Evolutionary conservation across 1,140 invertebrate species (phyloP).

Genomic region (Wiebesia pumilae): DNA sequence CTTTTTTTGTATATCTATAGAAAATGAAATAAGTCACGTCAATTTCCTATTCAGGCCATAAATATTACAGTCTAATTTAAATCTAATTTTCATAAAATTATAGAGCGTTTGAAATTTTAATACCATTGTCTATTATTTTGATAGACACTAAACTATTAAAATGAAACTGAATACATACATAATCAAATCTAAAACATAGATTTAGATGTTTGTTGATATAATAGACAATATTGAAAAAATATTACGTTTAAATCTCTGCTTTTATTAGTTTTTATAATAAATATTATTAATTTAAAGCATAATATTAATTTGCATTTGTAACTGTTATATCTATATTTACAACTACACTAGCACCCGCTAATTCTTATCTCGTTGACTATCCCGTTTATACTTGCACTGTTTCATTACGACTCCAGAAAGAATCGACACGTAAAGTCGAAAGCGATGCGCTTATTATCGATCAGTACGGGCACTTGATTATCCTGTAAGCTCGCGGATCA

Average conservation of each 20-base stretch:
- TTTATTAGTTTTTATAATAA: too few species aligned
- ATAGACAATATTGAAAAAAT: too few species aligned
- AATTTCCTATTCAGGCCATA: background rate
- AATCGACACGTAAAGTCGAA: background rate
- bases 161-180: background rate
- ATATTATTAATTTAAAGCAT: too few species aligned
- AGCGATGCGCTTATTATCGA: constrained; percentile 37
- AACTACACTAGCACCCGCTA: constrained; percentile 2
- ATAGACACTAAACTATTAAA: background rate
- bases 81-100: background rate
- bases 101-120: background rate
- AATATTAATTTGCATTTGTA: too few species aligned
- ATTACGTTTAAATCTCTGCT: too few species aligned
- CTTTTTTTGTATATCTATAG: background rate
- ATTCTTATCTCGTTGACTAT: constrained; percentile 1
- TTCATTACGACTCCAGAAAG: background rate
- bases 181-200: background rate
- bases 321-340: too few species aligned
- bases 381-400: background rate
- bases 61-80: background rate
- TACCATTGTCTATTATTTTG: background rate
- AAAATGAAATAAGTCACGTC: background rate
- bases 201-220: too few species aligned
- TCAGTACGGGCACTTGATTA: constrained; percentile 26
- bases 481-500: constrained; percentile 28